These are phyloP conservation scores for Salvator merianae DNA, from an alignment of 2,113 vertebrate species.

Conservation along the genomic window DNA sequence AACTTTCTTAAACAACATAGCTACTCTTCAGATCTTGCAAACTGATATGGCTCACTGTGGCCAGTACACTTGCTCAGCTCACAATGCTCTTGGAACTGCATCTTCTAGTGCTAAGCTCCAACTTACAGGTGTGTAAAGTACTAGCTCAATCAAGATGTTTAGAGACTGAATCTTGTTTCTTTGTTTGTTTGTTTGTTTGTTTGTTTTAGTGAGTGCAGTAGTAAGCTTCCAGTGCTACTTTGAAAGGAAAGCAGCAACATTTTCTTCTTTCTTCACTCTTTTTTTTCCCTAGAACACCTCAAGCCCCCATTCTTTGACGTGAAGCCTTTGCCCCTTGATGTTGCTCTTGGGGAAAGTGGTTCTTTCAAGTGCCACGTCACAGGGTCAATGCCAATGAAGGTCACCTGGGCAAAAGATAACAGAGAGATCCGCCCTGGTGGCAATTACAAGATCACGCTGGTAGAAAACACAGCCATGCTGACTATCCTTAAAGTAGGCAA, in stretches of 20 bases:
- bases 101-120: conserved; percentile 93
- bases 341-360: conserved; percentile 86
- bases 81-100: conserved; percentile 90
- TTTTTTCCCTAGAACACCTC: conserved; percentile 84
- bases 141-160: conserved; percentile 9
- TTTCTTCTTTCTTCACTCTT: conserved; percentile 47
- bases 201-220: too few relatives aligned
- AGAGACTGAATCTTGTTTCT: neutral
- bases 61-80: conserved; percentile 91
- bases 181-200: too few relatives aligned
- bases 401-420: conserved; percentile 97
- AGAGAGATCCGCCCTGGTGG: conserved; percentile 92
- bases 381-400: conserved; percentile 91
- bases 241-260: conserved; percentile 26
- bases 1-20: conserved; percentile 89
- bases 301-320: conserved; percentile 92
- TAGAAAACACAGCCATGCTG: conserved; percentile 85
- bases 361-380: conserved; percentile 92
- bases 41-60: conserved; percentile 85
- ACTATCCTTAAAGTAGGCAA: conserved; percentile 89
- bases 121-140: conserved; percentile 86
- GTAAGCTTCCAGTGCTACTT: too few relatives aligned
- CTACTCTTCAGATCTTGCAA: conserved; percentile 83
- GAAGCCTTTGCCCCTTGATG: conserved; percentile 85
- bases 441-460: conserved; percentile 93